Evolutionary conservation across 2,797 vertebrate species (phyloP), one percentile per base, ranked within the genome.

Genomic region (Mallotus villosus): DNA sequence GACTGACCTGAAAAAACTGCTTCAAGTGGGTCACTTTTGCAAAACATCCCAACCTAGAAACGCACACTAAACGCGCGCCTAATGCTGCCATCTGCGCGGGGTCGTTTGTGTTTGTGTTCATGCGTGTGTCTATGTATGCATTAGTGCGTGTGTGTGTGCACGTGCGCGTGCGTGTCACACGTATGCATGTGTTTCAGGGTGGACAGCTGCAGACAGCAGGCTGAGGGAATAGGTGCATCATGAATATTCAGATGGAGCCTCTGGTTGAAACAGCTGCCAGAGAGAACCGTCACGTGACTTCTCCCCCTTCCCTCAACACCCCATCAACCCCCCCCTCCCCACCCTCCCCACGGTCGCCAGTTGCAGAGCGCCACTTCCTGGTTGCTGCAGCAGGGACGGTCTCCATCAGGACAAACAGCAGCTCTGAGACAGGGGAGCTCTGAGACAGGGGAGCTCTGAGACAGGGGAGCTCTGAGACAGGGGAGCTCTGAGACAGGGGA

Each of bases 181-280:
- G 51, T 3, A 41, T 53, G 89, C 85, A 82, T 82, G 81, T 87
- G 82, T 84, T 71, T 67, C 63, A 65, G 72, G 68, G 76, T 51
- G 89, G 94, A 94, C 95, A 97, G 95, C 95, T 97, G 96, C 93
- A 95, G 79, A 83, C 88, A 80, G 84, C 87, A 89, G 90, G 91
- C 92, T 91, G 87, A 92, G 94, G 95, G 95, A 95, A 95, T 90
- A 92, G 84, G 85, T 90, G 90, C 90, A 89, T 95, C 94, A 97
- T 97, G 94, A 97, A 97, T 97, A 97, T 97, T 97, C 95, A 97
- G 90, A 86, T 87, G 87, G 86, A 94, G 93, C 90, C 92, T 93
- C 94, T 94, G 94, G 94, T 94, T 94, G 92, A 92, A 96, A 94
- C 95, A 96, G 95, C 94, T 94, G 92, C 91, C 94, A 93, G 92